Conservation (phyloP, 1,140 invertebrate genomes). For the Cydia strobilella region DNA sequence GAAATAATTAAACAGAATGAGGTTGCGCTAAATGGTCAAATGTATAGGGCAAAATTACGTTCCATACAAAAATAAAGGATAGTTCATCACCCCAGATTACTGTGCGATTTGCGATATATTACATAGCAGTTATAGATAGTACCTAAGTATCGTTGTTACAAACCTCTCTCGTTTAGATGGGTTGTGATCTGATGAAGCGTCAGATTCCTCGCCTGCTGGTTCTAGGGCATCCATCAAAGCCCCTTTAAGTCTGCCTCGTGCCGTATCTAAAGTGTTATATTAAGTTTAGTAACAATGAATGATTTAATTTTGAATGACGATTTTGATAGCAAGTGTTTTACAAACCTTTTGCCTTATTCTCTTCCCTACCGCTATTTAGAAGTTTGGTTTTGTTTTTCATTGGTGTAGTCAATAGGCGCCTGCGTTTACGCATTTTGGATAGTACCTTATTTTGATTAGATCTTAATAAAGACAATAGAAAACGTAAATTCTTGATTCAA, state of each 20-base stretch:
- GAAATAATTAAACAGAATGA: too few species aligned
- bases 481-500: not conserved
- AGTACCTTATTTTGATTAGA: slow-evolving; percentile 21
- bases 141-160: not conserved
- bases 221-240: slow-evolving; percentile 83
- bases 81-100: too few species aligned
- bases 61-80: too few species aligned
- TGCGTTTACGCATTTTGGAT: slow-evolving; percentile 60
- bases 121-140: not conserved
- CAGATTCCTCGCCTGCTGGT: slow-evolving; percentile 78
- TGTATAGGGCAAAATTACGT: too few species aligned
- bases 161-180: slow-evolving; percentile 60
- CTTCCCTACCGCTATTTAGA: slow-evolving; percentile 35
- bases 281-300: not conserved
- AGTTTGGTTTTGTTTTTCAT: slow-evolving; percentile 53
- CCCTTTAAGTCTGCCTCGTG: slow-evolving; percentile 84
- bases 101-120: too few species aligned
- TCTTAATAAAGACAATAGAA: slow-evolving; percentile 32
- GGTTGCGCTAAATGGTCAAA: too few species aligned
- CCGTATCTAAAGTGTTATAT: slow-evolving; percentile 18
- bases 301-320: not conserved
- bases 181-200: slow-evolving; percentile 70
- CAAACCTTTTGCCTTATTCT: slow-evolving; percentile 42
- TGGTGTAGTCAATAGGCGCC: slow-evolving; percentile 58
- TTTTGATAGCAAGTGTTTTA: not conserved